Base-by-base conservation (phyloP, 2,888 invertebrate genomes). In the Lasioglossum morio region DNA sequence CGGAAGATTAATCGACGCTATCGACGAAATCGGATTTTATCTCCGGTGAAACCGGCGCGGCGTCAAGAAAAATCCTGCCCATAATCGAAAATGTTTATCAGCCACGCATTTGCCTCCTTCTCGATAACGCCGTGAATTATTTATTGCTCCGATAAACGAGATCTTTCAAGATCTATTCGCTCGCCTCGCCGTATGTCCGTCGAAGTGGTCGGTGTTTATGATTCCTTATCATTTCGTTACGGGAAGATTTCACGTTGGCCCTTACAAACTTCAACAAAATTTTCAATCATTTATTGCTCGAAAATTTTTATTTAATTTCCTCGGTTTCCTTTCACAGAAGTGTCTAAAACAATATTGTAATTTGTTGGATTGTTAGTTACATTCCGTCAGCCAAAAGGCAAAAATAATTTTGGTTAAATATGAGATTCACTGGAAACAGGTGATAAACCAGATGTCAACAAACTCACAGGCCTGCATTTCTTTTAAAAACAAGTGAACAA, bases 1-100 rank as follows among this genome's bases (percentile, higher is more conserved):
- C 27, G 23, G 37, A 48, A 63, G 60, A 79, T 60, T 75, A 72
- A 83, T 80, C 75, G 60, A n/a, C 74, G 60, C 63, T 27, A 7
- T 34, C 57, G 43, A 77, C 60, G 73, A 46, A 57, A 79, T 74
- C 79, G 37, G 43, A 34, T 77, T 46, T 27, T 34, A 69, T 27
- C 77, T 63, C 43, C 12, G 43, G 40, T 2, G 37, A 70, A 23
- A 40, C 70, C 23, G 70, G 70, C 43, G 43, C 40, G 12, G 43
- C 70, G 40, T n/a, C 37, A 12, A 10, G 40, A 70, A 76, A 63
- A 76, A 46, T 76, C 43, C n/a, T 30, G 43, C 2, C 30, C 1
- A 40, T 23, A 40, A 37, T 40, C 40, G n/a, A 37, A 70, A 70
- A 70, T 40, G 40, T 37, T 70, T 37, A 37, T 70, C 70, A 5